phyloP scores from a whole-genome alignment of 2,797 vertebrate genomes.

The Austrolebias charrua region DNA sequence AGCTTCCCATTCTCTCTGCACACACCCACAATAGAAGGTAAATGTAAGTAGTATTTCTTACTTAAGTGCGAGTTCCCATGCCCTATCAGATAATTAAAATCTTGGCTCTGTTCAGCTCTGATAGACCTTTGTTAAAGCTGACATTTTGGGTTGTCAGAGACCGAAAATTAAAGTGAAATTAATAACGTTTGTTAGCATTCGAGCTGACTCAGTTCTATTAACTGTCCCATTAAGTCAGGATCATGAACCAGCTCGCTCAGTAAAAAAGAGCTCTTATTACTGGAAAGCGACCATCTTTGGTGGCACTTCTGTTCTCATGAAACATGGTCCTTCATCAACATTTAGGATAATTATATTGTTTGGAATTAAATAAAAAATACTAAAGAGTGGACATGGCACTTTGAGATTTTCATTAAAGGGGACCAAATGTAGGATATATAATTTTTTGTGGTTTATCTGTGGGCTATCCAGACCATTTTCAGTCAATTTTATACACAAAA shows the following conservation, averaged over 20 bases:
- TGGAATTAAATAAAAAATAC: neutral
- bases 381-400: neutral
- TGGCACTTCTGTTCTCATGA: neutral
- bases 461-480: no score
- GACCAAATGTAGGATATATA: no score
- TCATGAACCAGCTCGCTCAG: neutral
- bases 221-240: neutral
- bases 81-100: conserved; percentile 10
- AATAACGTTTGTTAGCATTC: neutral
- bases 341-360: neutral
- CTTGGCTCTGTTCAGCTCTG: neutral
- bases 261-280: neutral
- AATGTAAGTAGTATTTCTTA: neutral
- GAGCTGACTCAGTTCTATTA: neutral
- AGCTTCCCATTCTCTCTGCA: neutral
- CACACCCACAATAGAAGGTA: neutral
- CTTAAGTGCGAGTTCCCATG: neutral
- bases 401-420: no score
- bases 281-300: neutral
- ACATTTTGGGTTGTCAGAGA: conserved; percentile 5
- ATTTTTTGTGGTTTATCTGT: no score
- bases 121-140: conserved; percentile 4
- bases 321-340: neutral
- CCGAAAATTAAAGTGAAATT: neutral
- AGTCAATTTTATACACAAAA: no score